Base-by-base conservation (phyloP, 2,888 invertebrate species). In the Apoda limacodes region DNA sequence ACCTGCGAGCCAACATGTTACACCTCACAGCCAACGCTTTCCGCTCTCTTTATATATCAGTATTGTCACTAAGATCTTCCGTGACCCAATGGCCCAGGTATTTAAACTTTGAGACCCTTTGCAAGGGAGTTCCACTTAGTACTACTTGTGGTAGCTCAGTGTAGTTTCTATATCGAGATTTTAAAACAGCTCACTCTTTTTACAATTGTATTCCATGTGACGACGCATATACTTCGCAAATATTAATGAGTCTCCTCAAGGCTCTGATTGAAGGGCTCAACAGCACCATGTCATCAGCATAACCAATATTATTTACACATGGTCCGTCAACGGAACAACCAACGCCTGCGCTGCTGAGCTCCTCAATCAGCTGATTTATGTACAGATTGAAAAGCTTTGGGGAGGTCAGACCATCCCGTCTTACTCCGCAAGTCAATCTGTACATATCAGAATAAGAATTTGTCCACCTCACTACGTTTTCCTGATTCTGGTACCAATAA, bases 381-480 rank as follows among this genome's bases (percentile, higher is more conserved):
- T 35, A 32, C 13, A 34, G 20, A 14, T 27, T 35, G 14, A 35
- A 35, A n/a, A 30, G 30, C 4, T 23, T 14, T 12, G 34, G 30
- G 6, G 34, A 34, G 10, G 26, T 34, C 13, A 34, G 22, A 5
- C 45, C 43, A 5, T 7, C 17, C 19, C 41, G 42, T 13, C 43
- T 33, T 3, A 45, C 41, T 3, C 41, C 40, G 33, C 45, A 41
- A 9, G 40, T 37, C 34, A 17, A 7, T 17, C 7, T 17, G 17
- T 17, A 17, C 17, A 6, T 7, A 5, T 17, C 17, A 5, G 17
- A 45, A 1, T 25, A 25, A 13, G 30, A n/a, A 30, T 34, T 34
- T 7, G 30, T 34, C 35, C 38, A 38, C 21, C 23, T 33, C 9
- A 40, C 40, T 15, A 10, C 9, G 19, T 41, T 38, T 5, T 26